These are phyloP conservation scores for Unio delphinus DNA, from an alignment of 2,888 invertebrate genomes.

Conservation along the genomic window DNA sequence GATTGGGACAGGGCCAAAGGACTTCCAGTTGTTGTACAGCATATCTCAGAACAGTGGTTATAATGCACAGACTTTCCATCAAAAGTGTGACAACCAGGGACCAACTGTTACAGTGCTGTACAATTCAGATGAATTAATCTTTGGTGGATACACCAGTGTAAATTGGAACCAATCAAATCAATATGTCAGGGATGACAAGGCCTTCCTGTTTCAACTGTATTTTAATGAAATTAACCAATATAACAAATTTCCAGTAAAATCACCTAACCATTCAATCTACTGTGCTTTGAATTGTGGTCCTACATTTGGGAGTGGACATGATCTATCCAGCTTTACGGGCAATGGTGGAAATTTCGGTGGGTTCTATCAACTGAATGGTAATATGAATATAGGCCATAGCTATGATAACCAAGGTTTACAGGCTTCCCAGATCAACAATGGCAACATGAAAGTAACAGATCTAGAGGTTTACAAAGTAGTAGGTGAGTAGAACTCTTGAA, in stretches of 20 bases:
- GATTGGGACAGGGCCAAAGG: slow-evolving; percentile 7
- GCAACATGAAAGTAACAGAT: slow-evolving; percentile 17
- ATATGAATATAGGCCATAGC: neutral
- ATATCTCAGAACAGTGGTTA: slow-evolving; percentile 14
- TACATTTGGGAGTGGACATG: slow-evolving; percentile 8
- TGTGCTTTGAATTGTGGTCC: too few relatives aligned
- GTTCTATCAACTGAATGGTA: slow-evolving; percentile 7
- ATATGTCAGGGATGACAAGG: neutral
- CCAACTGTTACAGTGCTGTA: slow-evolving; percentile 20
- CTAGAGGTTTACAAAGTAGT: slow-evolving; percentile 25
- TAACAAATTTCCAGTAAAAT: neutral
- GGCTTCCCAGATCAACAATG: slow-evolving; percentile 16
- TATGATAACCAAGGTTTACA: slow-evolving; percentile 15
- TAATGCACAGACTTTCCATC: slow-evolving; percentile 14
- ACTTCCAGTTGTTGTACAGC: slow-evolving; percentile 17
- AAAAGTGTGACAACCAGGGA: slow-evolving; percentile 23
- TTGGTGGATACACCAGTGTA: slow-evolving; percentile 18
- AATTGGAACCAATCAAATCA: slow-evolving; percentile 4
- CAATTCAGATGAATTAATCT: slow-evolving; percentile 18
- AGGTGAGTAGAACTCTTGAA: slow-evolving; percentile 10
- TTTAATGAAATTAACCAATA: slow-evolving; percentile 4
- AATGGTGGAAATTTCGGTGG: slow-evolving; percentile 2
- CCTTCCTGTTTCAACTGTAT: slow-evolving; percentile 7
- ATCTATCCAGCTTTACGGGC: neutral
- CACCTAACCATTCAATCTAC: neutral